Evolutionary conservation across 2,797 vertebrate species (phyloP), one percentile per base, ranked within the genome.

Genomic region (Intellagama lesueurii): DNA sequence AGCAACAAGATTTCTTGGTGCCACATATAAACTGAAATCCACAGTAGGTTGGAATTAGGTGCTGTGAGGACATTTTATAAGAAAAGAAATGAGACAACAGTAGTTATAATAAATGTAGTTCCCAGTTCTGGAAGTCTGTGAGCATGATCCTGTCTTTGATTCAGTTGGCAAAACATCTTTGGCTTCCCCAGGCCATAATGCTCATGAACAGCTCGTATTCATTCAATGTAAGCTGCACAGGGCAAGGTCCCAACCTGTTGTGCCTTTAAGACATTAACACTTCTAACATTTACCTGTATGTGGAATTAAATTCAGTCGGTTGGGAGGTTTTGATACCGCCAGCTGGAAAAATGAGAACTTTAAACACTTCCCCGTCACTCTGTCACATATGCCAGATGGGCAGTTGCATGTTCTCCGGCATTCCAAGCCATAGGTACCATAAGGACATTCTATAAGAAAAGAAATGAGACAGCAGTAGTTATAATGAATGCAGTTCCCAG

Each of bases 331-430:
- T 83, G 95, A 91, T 88, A 93, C 94, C 77, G 98, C 97, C 91
- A 97, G 97, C n/a, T 98, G 96, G 87, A 99, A 98, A 96, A 99
- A 99, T 0, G 97, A 98, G 89, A 99, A 98, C 90, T 97, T 98
- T 93, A 99, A 94, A 93, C 99, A 99, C 79, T 97, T 98, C 22
- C 99, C 99, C 0, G 98, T 99, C 95, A 98, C 98, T 93, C 98
- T 97, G 97, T 99, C 98, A 96, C 99, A 99, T 77, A 99, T 97
- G 91, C 98, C 98, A 1, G 96, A 97, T 66, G 97, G 98, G 94
- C 99, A 99, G 92, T 94, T 98, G 97, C 99, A 99, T 0, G 94
- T 97, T 95, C 98, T 97, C 90, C 98, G 98, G 95, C 99, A 99
- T 90, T 99, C 99, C 68, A 98, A 92, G 78, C 99, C 99, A 0